A percentile compares a stretch with the other conserved stretches of the same genome.
Conservation (phyloP, 2,888 invertebrate genomes). For the Ctena decussata region DNA sequence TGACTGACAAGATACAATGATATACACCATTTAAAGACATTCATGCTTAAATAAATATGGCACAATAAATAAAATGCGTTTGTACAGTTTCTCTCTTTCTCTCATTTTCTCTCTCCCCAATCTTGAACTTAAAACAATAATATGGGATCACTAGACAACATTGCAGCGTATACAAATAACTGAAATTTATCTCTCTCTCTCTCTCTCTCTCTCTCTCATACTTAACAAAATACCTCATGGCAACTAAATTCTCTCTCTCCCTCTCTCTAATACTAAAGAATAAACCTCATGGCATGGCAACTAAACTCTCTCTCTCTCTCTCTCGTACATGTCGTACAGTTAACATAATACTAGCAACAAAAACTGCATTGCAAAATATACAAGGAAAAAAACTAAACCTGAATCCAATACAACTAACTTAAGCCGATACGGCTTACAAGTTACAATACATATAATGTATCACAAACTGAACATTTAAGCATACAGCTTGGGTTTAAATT, state of each 20-base stretch:
- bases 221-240: background rate
- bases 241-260: background rate
- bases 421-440: constrained; percentile 41
- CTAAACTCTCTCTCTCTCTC: background rate
- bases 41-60: too few relatives aligned
- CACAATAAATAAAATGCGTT: too few relatives aligned
- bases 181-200: background rate
- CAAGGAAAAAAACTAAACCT: background rate
- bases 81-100: too few relatives aligned
- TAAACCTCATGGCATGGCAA: constrained; percentile 2
- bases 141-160: too few relatives aligned
- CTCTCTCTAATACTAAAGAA: background rate
- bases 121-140: too few relatives aligned
- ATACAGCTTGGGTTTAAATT: constrained; percentile 27
- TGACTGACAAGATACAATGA: background rate
- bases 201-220: background rate
- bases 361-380: background rate
- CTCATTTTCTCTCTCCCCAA: too few relatives aligned
- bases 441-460: constrained; percentile 37
- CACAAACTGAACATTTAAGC: constrained; percentile 17
- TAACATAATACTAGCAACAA: background rate
- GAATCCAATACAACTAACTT: background rate
- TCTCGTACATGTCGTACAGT: background rate
- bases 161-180: too few relatives aligned
- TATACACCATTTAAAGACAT: too few relatives aligned